phyloP scores from a whole-genome alignment of 2,797 vertebrate species.

The Momotus momota region DNA sequence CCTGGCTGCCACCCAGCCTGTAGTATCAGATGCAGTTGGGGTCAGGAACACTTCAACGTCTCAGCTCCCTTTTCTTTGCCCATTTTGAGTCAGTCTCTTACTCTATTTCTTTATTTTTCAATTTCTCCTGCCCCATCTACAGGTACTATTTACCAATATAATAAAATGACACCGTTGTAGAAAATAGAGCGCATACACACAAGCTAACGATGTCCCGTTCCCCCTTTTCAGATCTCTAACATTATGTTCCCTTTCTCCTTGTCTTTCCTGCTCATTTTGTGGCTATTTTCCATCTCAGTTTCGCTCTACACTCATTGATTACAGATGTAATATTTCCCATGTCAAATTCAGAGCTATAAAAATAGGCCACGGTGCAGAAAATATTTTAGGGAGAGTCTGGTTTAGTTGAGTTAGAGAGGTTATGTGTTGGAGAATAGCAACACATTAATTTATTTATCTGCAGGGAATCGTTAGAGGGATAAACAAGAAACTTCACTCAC shows the following conservation, averaged over 20 bases:
- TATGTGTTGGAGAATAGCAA: neutral
- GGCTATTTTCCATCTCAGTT: neutral
- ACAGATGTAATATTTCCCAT: conserved; percentile 16
- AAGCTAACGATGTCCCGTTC: neutral
- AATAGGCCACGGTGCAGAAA: neutral
- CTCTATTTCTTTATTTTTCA: neutral
- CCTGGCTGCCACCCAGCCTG: neutral
- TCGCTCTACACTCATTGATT: neutral
- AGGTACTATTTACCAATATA: neutral
- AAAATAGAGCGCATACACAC: neutral
- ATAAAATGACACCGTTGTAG: neutral
- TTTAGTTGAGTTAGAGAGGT: neutral
- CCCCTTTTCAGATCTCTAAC: neutral
- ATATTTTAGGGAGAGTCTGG: neutral
- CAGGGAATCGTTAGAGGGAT: neutral
- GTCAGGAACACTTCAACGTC: neutral
- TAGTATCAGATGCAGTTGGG: neutral
- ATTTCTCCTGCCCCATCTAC: neutral
- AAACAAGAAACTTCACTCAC: too few relatives aligned
- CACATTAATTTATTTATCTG: conserved; percentile 6
- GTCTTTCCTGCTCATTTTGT: conserved; percentile 35
- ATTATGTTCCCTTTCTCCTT: neutral
- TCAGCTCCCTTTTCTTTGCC: neutral
- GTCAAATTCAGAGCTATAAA: conserved; percentile 30
- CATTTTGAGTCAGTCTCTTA: neutral